Conservation (phyloP, 2,113 vertebrate genomes). For the Bothrops jararaca region DNA sequence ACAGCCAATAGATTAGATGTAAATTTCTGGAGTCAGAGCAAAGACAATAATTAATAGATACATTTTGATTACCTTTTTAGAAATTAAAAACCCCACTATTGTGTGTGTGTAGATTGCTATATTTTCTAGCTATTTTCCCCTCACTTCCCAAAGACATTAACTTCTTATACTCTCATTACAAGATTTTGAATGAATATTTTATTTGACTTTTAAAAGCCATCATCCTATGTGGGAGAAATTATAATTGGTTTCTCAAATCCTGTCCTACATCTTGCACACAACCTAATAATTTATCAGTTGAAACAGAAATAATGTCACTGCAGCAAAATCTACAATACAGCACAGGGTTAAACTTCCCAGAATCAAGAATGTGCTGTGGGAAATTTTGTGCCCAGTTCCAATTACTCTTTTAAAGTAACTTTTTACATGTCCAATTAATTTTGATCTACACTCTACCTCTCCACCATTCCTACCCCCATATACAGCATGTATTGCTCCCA, state of each 20-base stretch:
- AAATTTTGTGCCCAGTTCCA: conserved; percentile 33
- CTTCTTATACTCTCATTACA: conserved; percentile 47
- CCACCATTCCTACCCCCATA: background rate
- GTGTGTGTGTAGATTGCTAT: background rate
- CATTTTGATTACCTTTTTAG: background rate
- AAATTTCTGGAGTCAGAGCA: background rate
- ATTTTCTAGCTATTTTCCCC: background rate
- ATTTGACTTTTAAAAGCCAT: conserved; percentile 55
- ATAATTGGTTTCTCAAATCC: conserved; percentile 44
- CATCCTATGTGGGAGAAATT: conserved; percentile 46
- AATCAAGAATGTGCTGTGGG: conserved; percentile 42
- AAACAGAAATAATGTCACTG: conserved; percentile 43
- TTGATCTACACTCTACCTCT: conserved; percentile 35
- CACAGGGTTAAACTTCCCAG: conserved; percentile 24
- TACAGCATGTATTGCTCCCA: background rate
- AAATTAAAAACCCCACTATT: background rate
- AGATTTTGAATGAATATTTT: conserved; percentile 30
- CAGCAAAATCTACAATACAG: background rate
- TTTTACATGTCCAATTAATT: conserved; percentile 37
- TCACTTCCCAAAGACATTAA: background rate
- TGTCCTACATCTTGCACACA: conserved; percentile 8
- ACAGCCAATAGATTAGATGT: background rate
- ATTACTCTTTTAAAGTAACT: conserved; percentile 48
- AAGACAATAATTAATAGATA: background rate
- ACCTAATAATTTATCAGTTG: conserved; percentile 19